Evolutionary conservation across 2,113 vertebrate species (phyloP).

Genomic region (Beaufortia kweichowensis): DNA sequence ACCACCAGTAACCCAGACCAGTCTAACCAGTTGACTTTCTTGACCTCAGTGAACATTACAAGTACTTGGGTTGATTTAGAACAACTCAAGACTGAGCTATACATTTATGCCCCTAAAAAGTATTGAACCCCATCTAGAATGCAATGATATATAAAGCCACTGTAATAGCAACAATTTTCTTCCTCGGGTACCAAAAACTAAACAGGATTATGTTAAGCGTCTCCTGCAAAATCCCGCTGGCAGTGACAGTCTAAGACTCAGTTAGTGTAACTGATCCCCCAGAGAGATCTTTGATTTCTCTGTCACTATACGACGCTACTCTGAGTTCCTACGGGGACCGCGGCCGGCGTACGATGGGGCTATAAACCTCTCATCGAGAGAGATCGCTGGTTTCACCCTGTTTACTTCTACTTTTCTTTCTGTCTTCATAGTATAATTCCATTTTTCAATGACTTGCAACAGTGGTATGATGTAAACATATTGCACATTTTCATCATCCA

Average conservation of each 20-base stretch:
- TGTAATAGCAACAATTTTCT: neutral
- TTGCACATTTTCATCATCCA: too few relatives aligned
- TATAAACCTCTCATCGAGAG: slow-evolving; percentile 27
- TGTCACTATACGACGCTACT: neutral
- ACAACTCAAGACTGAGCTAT: neutral
- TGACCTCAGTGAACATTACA: too few relatives aligned
- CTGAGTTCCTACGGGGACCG: neutral
- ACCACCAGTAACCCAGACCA: too few relatives aligned
- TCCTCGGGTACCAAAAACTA: neutral
- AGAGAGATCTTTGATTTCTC: slow-evolving; percentile 15
- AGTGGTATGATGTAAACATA: too few relatives aligned
- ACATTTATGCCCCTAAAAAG: neutral
- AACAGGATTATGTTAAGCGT: slow-evolving; percentile 15
- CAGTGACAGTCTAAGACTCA: neutral
- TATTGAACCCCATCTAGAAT: neutral
- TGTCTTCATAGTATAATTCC: too few relatives aligned
- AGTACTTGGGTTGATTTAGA: neutral
- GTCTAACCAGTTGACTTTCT: too few relatives aligned
- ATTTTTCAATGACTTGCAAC: too few relatives aligned
- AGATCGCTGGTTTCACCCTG: too few relatives aligned
- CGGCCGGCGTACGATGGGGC: neutral
- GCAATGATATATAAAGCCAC: slow-evolving; percentile 8
- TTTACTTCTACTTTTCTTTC: too few relatives aligned
- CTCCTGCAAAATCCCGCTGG: neutral
- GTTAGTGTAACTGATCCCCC: slow-evolving; percentile 25